A percentile compares a stretch with the other conserved stretches of the same genome.
Conservation (phyloP, 1,140 invertebrate genomes). For the Scaptomyza graminum region DNA sequence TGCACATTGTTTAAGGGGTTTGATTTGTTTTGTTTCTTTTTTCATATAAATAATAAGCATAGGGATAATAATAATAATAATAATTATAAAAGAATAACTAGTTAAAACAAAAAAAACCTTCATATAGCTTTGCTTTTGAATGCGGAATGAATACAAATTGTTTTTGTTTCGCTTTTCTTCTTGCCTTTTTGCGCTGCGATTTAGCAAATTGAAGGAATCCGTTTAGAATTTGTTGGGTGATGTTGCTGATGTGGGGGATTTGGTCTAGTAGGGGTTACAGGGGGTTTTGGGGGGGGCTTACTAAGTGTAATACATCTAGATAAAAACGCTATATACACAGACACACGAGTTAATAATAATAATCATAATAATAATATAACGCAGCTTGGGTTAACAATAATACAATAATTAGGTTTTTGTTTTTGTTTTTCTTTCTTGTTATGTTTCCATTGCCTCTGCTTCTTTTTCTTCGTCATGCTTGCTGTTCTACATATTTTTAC, state of each 20-base stretch:
- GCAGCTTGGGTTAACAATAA: constrained; percentile 79
- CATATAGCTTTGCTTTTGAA: constrained; percentile 46
- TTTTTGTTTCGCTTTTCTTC: constrained; percentile 23
- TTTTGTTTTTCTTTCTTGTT: constrained; percentile 32
- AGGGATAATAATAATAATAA: constrained; percentile 46
- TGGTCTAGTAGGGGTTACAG: not conserved
- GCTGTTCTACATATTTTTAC: constrained; percentile 54
- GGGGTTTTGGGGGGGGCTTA: constrained; percentile 30
- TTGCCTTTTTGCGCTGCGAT: constrained; percentile 69
- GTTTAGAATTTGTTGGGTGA: not conserved
- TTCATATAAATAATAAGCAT: constrained; percentile 68
- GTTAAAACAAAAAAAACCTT: constrained; percentile 57
- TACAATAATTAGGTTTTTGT: constrained; percentile 77
- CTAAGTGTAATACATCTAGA: constrained; percentile 81
- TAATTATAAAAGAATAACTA: constrained; percentile 49
- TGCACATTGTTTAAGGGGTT: constrained; percentile 68
- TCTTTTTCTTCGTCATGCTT: constrained; percentile 23
- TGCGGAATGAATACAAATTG: constrained; percentile 77
- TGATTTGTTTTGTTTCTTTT: constrained; percentile 39
- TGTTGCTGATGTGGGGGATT: constrained; percentile 1
- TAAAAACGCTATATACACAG: constrained; percentile 81
- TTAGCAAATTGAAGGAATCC: constrained; percentile 4
- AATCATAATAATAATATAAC: constrained; percentile 75
- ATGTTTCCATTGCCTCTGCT: constrained; percentile 35
- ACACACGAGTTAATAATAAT: constrained; percentile 75